These are phyloP conservation scores for Scaptomyza caliginosa DNA, from an alignment of 2,888 invertebrate species.

Conservation along the genomic window DNA sequence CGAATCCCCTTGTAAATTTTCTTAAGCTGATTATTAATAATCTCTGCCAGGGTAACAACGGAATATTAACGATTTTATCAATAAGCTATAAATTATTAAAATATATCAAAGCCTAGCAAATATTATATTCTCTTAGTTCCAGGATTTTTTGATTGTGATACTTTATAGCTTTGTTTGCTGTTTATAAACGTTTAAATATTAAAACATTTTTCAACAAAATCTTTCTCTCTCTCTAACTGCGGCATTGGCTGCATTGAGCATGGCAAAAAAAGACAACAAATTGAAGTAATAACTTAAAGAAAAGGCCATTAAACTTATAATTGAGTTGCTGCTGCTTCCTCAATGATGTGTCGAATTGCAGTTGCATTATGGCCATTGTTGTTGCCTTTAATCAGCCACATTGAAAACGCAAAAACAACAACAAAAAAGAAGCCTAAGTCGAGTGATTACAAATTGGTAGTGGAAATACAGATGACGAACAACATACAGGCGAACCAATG, in stretches of 20 bases:
- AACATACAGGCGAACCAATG: neutral
- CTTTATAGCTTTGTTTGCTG: no score
- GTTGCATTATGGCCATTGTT: slow-evolving; percentile 31
- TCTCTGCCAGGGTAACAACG: neutral
- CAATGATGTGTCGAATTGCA: slow-evolving; percentile 47
- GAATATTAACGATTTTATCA: no score
- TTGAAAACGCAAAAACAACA: neutral
- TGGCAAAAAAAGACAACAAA: neutral
- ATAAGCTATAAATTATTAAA: no score
- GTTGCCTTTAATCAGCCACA: slow-evolving; percentile 15
- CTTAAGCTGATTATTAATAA: neutral
- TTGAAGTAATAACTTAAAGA: neutral
- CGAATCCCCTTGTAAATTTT: neutral
- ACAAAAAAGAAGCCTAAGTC: neutral
- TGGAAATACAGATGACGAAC: slow-evolving; percentile 13
- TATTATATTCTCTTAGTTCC: no score
- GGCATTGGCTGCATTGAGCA: slow-evolving; percentile 11
- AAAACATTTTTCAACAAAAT: no score
- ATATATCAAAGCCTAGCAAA: no score
- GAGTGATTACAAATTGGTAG: slow-evolving; percentile 26
- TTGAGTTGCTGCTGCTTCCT: slow-evolving; percentile 40
- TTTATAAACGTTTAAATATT: no score
- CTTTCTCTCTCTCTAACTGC: no score
- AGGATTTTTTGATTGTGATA: no score
- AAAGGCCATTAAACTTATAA: slow-evolving; percentile 29